Evolutionary conservation across 2,113 vertebrate species (phyloP).

Genomic region (Dipodomys spectabilis): DNA sequence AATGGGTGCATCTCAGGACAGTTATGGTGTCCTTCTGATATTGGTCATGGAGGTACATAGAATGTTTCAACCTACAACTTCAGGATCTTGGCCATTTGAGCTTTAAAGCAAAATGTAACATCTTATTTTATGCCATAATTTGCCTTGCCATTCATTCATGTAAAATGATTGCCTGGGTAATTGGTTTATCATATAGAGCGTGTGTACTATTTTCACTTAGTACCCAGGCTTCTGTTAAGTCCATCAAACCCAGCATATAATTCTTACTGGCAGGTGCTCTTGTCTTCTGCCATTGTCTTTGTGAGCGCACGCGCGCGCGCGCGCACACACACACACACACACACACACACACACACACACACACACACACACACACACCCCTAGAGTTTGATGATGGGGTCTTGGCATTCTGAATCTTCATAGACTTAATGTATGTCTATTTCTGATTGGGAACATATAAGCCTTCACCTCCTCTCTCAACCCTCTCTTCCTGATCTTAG

Average conservation of each 20-base stretch:
- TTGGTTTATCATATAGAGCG: slow-evolving; percentile 77
- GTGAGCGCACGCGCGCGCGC: not conserved
- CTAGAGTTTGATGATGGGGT: slow-evolving; percentile 60
- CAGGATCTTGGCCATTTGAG: not conserved
- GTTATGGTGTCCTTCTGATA: not conserved
- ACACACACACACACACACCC: not conserved
- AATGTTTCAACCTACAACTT: not conserved
- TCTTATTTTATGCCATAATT: slow-evolving; percentile 41
- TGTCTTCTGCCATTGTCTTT: slow-evolving; percentile 79
- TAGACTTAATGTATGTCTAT: not conserved
- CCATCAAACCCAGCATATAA: slow-evolving; percentile 72
- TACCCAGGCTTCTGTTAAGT: slow-evolving; percentile 80
- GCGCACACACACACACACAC: no score
- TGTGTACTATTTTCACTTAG: slow-evolving; percentile 74
- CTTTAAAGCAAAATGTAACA: slow-evolving; percentile 58
- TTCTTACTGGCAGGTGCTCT: slow-evolving; percentile 84
- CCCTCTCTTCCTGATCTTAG: not conserved
- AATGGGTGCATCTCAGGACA: not conserved
- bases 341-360: no score
- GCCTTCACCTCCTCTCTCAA: not conserved
- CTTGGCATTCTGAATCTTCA: slow-evolving; percentile 44
- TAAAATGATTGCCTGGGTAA: slow-evolving; percentile 77
- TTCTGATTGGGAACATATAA: slow-evolving; percentile 41
- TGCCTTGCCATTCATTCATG: slow-evolving; percentile 77
- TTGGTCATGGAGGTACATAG: not conserved